phyloP scores from a whole-genome alignment of 92 coral and sea anemone species.

The Palythoa grandis region DNA sequence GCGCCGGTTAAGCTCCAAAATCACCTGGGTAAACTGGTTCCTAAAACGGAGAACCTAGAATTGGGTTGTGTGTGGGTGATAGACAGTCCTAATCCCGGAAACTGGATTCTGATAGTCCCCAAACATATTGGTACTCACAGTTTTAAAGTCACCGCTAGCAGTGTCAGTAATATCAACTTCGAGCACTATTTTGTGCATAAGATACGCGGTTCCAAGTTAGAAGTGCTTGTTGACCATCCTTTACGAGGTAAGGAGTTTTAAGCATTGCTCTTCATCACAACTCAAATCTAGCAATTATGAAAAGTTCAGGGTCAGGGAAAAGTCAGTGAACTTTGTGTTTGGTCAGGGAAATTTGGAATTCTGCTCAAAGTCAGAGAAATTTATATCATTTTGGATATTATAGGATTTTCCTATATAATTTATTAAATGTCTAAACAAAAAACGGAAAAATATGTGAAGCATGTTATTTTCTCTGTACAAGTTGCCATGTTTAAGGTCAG shows the following conservation, averaged over 20 bases:
- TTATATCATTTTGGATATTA: too few species aligned
- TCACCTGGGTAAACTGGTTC: slow-evolving; percentile 44
- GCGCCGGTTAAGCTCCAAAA: slow-evolving; percentile 54
- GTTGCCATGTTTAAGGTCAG: too few species aligned
- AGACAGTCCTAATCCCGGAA: slow-evolving; percentile 57
- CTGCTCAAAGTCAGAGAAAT: too few species aligned
- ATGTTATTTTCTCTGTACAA: too few species aligned
- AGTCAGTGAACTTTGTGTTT: too few species aligned
- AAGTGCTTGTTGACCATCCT: slow-evolving; percentile 57
- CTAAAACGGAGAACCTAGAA: slow-evolving; percentile 46
- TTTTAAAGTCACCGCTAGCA: slow-evolving; percentile 73
- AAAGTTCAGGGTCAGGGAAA: too few species aligned
- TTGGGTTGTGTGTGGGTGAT: slow-evolving; percentile 62
- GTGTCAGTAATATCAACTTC: slow-evolving; percentile 62
- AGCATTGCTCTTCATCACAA: too few species aligned
- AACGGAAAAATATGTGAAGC: too few species aligned
- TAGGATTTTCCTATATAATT: too few species aligned
- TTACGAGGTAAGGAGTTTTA: slow-evolving; percentile 42
- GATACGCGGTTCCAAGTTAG: slow-evolving; percentile 46
- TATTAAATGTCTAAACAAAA: too few species aligned
- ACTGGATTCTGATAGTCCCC: slow-evolving; percentile 65
- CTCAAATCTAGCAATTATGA: too few species aligned
- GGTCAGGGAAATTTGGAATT: too few species aligned
- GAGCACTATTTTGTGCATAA: slow-evolving; percentile 57
- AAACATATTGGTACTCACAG: slow-evolving; percentile 64